Conservation (phyloP, 2,888 invertebrate genomes). For the Ditula angustiorana region DNA sequence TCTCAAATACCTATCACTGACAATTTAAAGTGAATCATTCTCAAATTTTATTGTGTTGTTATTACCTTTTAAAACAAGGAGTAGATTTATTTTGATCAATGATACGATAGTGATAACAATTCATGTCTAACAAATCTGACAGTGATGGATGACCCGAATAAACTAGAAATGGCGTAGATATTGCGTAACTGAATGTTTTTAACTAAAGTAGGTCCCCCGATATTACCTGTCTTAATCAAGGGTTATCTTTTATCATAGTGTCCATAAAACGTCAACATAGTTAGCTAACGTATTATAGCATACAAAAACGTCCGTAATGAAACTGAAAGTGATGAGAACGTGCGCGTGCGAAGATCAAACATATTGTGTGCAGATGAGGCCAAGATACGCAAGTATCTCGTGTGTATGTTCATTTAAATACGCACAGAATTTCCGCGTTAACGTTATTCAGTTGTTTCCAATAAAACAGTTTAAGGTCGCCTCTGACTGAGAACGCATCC, state of each 20-base stretch:
- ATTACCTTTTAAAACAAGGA: slow-evolving; percentile 1
- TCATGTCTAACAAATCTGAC: slow-evolving; percentile 26
- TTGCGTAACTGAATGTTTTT: slow-evolving; percentile 29
- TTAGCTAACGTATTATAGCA: slow-evolving; percentile 32
- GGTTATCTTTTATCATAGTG: slow-evolving; percentile 34
- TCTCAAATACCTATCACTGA: no score
- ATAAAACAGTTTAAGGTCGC: neutral
- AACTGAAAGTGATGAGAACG: slow-evolving; percentile 74
- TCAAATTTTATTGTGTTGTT: no score
- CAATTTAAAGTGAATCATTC: no score
- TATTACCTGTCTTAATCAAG: slow-evolving; percentile 28
- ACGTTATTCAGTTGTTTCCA: slow-evolving; percentile 15
- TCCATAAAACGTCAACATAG: slow-evolving; percentile 31
- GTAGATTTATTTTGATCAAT: slow-evolving; percentile 25
- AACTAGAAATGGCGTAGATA: slow-evolving; percentile 11
- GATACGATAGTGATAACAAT: slow-evolving; percentile 18
- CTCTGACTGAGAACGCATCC: no score
- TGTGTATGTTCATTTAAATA: slow-evolving; percentile 13
- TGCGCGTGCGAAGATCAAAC: slow-evolving; percentile 70
- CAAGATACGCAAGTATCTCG: slow-evolving; percentile 23
- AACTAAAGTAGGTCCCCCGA: slow-evolving; percentile 6
- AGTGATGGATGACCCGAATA: slow-evolving; percentile 37
- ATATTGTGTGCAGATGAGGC: slow-evolving; percentile 64
- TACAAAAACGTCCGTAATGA: slow-evolving; percentile 50
- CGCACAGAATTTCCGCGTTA: slow-evolving; percentile 25